phyloP scores from a whole-genome alignment of 1,140 invertebrate species.

The Brachionus sp. region DNA sequence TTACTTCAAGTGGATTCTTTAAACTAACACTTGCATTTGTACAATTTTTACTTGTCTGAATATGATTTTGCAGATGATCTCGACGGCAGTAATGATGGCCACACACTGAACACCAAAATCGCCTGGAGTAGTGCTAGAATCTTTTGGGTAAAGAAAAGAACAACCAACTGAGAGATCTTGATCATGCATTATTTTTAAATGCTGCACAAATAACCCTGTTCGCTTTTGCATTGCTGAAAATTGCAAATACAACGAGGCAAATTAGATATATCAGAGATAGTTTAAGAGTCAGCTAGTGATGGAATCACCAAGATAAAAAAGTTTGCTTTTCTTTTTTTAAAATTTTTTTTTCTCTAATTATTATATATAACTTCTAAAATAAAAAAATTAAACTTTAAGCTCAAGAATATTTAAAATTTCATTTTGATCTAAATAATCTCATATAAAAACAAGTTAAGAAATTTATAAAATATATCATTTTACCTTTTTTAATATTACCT shows the following conservation, averaged over 20 bases:
- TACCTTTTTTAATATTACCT: no score
- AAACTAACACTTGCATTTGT: neutral
- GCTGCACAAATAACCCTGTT: neutral
- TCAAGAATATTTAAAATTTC: no score
- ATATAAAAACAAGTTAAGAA: no score
- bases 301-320: neutral
- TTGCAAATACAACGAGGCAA: neutral
- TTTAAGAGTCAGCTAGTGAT: neutral
- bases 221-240: neutral
- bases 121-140: neutral
- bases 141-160: neutral
- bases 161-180: neutral
- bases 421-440: no score
- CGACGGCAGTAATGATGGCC: neutral
- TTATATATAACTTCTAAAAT: no score
- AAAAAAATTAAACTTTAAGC: no score
- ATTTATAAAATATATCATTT: no score
- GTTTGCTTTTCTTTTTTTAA: no score
- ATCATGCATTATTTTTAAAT: slow-evolving; percentile 5
- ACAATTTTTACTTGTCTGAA: neutral
- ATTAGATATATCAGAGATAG: neutral
- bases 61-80: neutral
- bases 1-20: neutral
- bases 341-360: no score
- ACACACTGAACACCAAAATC: neutral